These are phyloP conservation scores for Nyctereutes procyonoides DNA, from an alignment of 2,113 vertebrate species.

Conservation along the genomic window DNA sequence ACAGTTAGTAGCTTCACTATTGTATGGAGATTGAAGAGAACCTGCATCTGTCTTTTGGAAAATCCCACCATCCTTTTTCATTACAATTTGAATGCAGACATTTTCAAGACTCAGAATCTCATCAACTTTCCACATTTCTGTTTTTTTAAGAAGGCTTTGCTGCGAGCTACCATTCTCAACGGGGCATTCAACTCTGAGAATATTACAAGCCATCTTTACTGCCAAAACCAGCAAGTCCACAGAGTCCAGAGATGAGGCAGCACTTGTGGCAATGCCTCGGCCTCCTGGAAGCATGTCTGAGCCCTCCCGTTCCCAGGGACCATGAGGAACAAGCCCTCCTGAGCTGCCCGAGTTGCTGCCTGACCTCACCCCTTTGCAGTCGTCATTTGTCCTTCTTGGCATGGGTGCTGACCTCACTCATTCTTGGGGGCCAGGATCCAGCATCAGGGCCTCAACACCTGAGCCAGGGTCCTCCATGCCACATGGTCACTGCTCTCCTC, in stretches of 20 bases:
- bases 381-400: constrained; percentile 77
- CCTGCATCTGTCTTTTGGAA: constrained; percentile 37
- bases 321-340: constrained; percentile 44
- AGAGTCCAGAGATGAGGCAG: constrained; percentile 76
- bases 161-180: constrained; percentile 43
- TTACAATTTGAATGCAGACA: constrained; percentile 65
- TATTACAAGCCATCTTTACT: constrained; percentile 86
- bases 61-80: constrained; percentile 55
- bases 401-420: constrained; percentile 71
- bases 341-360: constrained; percentile 72
- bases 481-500: constrained; percentile 76
- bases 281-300: constrained; percentile 82
- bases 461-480: constrained; percentile 70
- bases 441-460: constrained; percentile 62
- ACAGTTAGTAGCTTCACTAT: not conserved
- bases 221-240: constrained; percentile 84
- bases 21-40: not conserved
- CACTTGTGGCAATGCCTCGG: constrained; percentile 83
- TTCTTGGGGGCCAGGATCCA: constrained; percentile 50
- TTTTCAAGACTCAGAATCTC: constrained; percentile 38
- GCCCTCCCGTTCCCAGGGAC: constrained; percentile 75
- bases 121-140: constrained; percentile 37
- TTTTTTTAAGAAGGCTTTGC: constrained; percentile 69
- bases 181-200: constrained; percentile 65
- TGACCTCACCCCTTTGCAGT: constrained; percentile 73